Evolutionary conservation across 2,797 vertebrate species (phyloP).

Genomic region (Hybognathus amarus): DNA sequence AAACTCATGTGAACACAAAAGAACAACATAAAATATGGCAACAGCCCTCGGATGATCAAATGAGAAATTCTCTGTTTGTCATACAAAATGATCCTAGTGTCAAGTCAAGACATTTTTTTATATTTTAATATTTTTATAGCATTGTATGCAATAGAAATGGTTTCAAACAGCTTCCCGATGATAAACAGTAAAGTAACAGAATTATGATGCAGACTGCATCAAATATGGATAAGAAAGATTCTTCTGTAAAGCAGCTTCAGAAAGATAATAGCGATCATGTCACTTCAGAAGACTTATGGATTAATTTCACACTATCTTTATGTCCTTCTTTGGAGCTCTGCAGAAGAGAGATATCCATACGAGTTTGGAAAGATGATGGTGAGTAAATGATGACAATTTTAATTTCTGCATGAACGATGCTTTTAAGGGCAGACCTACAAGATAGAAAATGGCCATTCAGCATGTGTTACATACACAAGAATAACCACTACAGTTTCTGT

Average conservation of each 20-base stretch:
- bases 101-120: background rate
- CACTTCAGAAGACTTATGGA: background rate
- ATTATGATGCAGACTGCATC: background rate
- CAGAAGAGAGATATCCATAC: background rate
- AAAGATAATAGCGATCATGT: background rate
- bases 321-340: background rate
- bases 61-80: background rate
- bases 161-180: background rate
- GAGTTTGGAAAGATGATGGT: background rate
- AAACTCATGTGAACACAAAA: background rate
- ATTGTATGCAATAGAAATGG: background rate
- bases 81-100: background rate
- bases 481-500: slow-evolving; percentile 30
- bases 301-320: background rate
- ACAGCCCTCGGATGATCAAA: background rate
- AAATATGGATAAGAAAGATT: background rate
- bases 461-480: slow-evolving; percentile 32
- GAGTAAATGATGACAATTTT: background rate
- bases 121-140: background rate
- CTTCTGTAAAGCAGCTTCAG: background rate
- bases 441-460: slow-evolving; percentile 36
- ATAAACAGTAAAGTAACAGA: background rate
- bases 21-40: background rate
- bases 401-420: background rate
- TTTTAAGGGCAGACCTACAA: background rate